A percentile compares a stretch with the other conserved stretches of the same genome.
Conservation (phyloP, 2,888 invertebrate species). For the Incurvaria masculella region DNA sequence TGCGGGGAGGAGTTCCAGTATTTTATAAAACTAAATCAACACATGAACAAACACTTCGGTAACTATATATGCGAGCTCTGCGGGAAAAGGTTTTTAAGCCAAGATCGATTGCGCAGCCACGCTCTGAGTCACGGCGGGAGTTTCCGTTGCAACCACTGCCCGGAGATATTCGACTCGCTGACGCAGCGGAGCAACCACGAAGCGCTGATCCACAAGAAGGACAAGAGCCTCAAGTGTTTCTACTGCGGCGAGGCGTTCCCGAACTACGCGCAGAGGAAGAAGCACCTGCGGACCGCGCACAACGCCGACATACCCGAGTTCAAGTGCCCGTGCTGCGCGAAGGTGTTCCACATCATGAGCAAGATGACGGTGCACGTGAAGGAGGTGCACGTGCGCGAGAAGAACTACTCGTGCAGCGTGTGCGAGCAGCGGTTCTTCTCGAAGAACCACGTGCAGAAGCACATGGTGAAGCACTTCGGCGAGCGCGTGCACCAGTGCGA, state of each 20-base stretch:
- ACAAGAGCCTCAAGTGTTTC: conserved; percentile 29
- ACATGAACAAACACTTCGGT: conserved; percentile 43
- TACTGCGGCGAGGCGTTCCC: conserved; percentile 33
- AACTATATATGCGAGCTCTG: conserved; percentile 40
- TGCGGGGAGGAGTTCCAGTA: conserved; percentile 35
- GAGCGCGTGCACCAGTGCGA: conserved; percentile 43
- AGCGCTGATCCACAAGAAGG: conserved; percentile 27
- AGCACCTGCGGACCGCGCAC: conserved; percentile 29
- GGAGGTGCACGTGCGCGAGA: conserved; percentile 44
- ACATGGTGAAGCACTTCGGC: conserved; percentile 50
- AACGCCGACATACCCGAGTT: conserved; percentile 26
- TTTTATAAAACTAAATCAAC: conserved; percentile 42
- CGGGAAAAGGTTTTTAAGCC: conserved; percentile 39
- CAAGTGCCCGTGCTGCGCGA: conserved; percentile 34
- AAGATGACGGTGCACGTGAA: conserved; percentile 34
- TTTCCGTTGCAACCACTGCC: conserved; percentile 31
- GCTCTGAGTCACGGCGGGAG: conserved; percentile 28
- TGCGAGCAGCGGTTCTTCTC: conserved; percentile 53
- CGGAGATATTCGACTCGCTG: conserved; percentile 30
- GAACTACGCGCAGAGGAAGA: conserved; percentile 31
- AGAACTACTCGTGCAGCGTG: conserved; percentile 40
- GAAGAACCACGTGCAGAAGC: conserved; percentile 45
- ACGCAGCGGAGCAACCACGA: conserved; percentile 32
- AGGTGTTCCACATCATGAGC: conserved; percentile 33
- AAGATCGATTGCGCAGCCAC: conserved; percentile 36